A percentile compares a stretch with the other conserved stretches of the same genome.
phyloP scores from a whole-genome alignment of 2,113 vertebrate genomes.

The Dromiciops gliroides region DNA sequence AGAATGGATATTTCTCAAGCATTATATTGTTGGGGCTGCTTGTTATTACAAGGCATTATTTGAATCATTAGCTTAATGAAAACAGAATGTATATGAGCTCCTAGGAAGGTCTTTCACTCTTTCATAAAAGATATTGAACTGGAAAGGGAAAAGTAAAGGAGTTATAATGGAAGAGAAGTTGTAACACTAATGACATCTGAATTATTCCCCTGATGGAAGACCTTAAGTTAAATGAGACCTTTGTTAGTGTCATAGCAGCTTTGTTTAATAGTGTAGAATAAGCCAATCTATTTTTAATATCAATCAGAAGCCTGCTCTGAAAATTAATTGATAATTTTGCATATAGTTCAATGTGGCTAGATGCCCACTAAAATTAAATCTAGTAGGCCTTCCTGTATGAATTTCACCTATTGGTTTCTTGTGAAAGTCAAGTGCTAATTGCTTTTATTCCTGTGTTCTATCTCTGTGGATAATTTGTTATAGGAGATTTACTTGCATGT shows the following conservation, averaged over 20 bases:
- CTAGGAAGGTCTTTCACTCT: conserved; percentile 55
- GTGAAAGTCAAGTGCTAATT: conserved; percentile 68
- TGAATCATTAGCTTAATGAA: conserved; percentile 65
- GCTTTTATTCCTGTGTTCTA: neutral
- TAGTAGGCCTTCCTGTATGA: conserved; percentile 12
- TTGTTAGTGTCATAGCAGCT: conserved; percentile 68
- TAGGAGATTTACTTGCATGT: neutral
- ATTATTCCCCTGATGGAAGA: conserved; percentile 62
- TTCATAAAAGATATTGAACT: conserved; percentile 69
- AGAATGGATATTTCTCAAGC: conserved; percentile 45
- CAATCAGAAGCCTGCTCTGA: neutral
- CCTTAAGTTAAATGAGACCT: conserved; percentile 70
- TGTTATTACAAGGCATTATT: conserved; percentile 66
- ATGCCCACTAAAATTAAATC: conserved; percentile 54
- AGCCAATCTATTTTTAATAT: conserved; percentile 51
- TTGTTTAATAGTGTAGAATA: conserved; percentile 73
- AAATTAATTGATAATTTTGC: conserved; percentile 69
- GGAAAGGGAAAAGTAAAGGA: conserved; percentile 17
- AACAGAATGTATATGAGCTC: neutral
- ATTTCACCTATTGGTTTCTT: conserved; percentile 42
- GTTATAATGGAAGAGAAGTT: conserved; percentile 47
- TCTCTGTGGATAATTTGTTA: neutral
- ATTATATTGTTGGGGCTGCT: conserved; percentile 48
- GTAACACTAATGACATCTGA: conserved; percentile 24
- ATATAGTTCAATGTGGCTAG: conserved; percentile 37